Conservation (phyloP, 2,888 invertebrate species). For the Calameuta idolon region DNA sequence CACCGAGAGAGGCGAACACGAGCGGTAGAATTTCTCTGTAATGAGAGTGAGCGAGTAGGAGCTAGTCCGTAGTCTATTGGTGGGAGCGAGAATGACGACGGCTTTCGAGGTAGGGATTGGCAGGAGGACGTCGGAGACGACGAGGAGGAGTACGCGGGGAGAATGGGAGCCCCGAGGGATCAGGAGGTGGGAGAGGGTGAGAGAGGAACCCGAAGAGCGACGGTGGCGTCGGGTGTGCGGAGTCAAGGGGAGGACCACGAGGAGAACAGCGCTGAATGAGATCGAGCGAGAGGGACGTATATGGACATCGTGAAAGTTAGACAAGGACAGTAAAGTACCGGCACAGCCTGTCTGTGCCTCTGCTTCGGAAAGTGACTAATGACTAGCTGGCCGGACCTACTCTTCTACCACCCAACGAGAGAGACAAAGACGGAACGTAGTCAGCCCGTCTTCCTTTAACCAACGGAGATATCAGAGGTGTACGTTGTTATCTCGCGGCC, state of each 20-base stretch:
- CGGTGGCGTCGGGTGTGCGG: slow-evolving; percentile 31
- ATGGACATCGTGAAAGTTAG: slow-evolving; percentile 14
- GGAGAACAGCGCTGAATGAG: slow-evolving; percentile 12
- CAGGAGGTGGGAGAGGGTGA: slow-evolving; percentile 20
- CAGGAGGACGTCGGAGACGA: slow-evolving; percentile 20
- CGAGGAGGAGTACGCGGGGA: slow-evolving; percentile 46
- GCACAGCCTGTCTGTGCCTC: slow-evolving; percentile 64
- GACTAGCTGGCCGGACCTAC: slow-evolving; percentile 60
- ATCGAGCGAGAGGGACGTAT: slow-evolving; percentile 24
- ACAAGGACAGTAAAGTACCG: slow-evolving; percentile 37
- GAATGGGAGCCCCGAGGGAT: slow-evolving; percentile 10
- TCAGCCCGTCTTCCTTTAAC: slow-evolving; percentile 29
- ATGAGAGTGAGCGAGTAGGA: slow-evolving; percentile 39
- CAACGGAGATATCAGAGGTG: slow-evolving; percentile 46
- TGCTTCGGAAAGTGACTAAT: slow-evolving; percentile 68
- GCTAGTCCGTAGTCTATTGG: slow-evolving; percentile 10
- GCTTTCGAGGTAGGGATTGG: slow-evolving; percentile 11
- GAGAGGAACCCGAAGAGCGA: slow-evolving; percentile 40
- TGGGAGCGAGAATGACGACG: slow-evolving; percentile 14
- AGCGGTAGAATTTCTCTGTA: slow-evolving; percentile 44
- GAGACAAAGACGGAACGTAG: slow-evolving; percentile 35
- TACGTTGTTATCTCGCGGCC: slow-evolving; percentile 44
- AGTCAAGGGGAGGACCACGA: slow-evolving; percentile 11
- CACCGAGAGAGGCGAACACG: slow-evolving; percentile 44
- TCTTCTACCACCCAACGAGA: slow-evolving; percentile 59